Conservation (phyloP, 2,888 invertebrate species). For the Hermaeophaga mercurialis region DNA sequence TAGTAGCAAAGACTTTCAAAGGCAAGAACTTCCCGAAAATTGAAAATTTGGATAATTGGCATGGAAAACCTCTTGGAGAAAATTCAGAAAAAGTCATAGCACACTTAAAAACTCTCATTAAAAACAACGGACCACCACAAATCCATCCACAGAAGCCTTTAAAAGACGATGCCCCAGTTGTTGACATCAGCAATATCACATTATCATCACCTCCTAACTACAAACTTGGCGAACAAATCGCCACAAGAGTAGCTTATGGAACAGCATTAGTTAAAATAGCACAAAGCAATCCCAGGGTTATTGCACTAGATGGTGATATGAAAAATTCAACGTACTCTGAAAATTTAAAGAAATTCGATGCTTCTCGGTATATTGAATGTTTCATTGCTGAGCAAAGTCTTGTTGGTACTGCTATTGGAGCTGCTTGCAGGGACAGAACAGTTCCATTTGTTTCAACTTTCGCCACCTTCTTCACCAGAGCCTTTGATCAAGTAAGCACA, state of each 20-base stretch:
- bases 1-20: conserved; percentile 96
- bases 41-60: conserved; percentile 95
- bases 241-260: conserved; percentile 94
- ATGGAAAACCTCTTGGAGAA: conserved; percentile 93
- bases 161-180: conserved; percentile 70
- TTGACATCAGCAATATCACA: conserved; percentile 73
- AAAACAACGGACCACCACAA: conserved; percentile 68
- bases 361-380: conserved; percentile 89
- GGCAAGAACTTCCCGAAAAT: conserved; percentile 89
- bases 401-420: conserved; percentile 94
- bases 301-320: conserved; percentile 96
- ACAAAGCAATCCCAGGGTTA: conserved; percentile 75
- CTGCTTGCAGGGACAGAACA: conserved; percentile 89
- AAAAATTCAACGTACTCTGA: conserved; percentile 99
- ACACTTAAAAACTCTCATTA: conserved; percentile 70
- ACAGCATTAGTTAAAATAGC: conserved; percentile 89
- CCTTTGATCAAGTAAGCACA: conserved; percentile 89
- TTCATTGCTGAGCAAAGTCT: conserved; percentile 99
- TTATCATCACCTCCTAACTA: conserved; percentile 85
- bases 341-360: conserved; percentile 77
- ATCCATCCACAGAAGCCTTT: conserved; percentile 68
- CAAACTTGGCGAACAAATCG: conserved; percentile 75
- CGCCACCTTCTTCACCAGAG: conserved; percentile 95
- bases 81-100: conserved; percentile 74
- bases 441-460: conserved; percentile 97